Conservation (phyloP, 2,113 vertebrate genomes). For the Aythya baeri region DNA sequence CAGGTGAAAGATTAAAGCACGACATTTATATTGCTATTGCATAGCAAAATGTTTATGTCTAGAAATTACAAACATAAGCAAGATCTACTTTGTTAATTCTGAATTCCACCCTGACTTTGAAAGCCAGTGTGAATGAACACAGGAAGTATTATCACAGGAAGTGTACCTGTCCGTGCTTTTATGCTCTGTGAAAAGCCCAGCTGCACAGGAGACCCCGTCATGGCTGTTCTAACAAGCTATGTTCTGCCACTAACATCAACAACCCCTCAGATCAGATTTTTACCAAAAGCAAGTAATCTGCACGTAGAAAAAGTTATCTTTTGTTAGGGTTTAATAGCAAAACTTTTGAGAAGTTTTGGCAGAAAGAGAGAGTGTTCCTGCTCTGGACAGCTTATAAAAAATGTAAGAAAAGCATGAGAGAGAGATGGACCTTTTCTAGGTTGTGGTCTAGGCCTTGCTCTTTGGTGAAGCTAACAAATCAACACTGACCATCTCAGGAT, state of each 20-base stretch:
- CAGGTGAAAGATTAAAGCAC: not conserved
- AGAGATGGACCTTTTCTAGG: not conserved
- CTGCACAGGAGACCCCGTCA: not conserved
- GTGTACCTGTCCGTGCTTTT: not conserved
- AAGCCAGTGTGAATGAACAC: not conserved
- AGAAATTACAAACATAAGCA: not conserved
- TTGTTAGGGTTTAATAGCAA: not conserved
- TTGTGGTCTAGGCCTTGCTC: not conserved
- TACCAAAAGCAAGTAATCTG: not conserved
- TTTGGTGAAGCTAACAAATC: constrained; percentile 19
- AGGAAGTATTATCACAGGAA: not conserved
- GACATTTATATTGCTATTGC: not conserved
- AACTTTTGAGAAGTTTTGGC: not conserved
- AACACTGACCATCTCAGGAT: constrained; percentile 28
- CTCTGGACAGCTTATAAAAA: not conserved
- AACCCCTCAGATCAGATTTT: not conserved
- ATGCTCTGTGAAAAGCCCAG: not conserved
- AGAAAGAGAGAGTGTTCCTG: not conserved
- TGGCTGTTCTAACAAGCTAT: not conserved
- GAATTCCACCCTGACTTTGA: not conserved
- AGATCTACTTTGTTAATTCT: not conserved
- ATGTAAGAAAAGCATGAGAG: not conserved
- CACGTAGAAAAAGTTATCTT: not conserved
- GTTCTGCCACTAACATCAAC: not conserved
- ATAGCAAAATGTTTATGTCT: not conserved